A percentile compares a stretch with the other conserved stretches of the same genome.
These are phyloP conservation scores for Nymphalis polychloros DNA, from an alignment of 2,888 invertebrate species.

Conservation along the genomic window DNA sequence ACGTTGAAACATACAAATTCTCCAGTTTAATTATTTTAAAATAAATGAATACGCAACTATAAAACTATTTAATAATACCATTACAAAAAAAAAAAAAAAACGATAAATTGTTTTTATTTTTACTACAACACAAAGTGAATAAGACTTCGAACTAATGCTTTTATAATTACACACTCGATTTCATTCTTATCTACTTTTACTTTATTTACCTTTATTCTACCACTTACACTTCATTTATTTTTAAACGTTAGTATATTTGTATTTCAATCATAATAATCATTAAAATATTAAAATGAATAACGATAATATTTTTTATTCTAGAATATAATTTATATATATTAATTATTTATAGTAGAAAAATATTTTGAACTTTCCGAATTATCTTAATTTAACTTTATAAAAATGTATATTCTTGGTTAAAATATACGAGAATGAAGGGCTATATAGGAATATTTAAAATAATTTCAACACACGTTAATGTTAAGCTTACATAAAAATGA, in stretches of 20 bases:
- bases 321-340: no score
- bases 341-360: no score
- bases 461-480: no score
- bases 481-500: no score
- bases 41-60: neutral
- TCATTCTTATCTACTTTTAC: neutral
- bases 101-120: neutral
- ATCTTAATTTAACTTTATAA: neutral
- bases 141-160: neutral
- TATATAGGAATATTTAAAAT: no score
- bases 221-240: neutral
- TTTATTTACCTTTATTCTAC: constrained; percentile 5
- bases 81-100: neutral
- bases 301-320: no score
- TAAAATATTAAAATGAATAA: no score
- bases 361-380: no score
- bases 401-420: no score
- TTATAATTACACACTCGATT: neutral
- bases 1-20: no score
- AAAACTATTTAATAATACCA: neutral
- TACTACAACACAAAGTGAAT: neutral
- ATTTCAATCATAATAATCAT: neutral
- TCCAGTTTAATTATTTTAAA: neutral
- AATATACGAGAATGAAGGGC: no score
- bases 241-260: neutral